Base-by-base conservation (phyloP, 1,140 invertebrate genomes). In the Pogonus chalceus region DNA sequence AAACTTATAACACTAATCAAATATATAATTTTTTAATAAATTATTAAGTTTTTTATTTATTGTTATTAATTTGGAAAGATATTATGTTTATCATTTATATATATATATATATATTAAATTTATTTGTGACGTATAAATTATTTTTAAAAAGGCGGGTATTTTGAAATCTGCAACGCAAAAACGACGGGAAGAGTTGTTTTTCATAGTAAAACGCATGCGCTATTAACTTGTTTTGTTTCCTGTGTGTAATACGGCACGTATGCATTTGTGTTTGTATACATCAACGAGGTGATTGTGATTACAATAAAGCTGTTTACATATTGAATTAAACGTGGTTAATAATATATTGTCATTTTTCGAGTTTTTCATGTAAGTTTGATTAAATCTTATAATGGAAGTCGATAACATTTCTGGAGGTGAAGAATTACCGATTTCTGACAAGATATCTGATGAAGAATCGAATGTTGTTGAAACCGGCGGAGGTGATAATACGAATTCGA, bases 251-350 rank as follows among this genome's bases (percentile, higher is more conserved):
- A 43, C 18, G 37, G 37, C 37, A 43, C 37, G 37, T 43, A 43
- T 16, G 37, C 37, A 43, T 43, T 43, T 43, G 3, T 43, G 37
- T 43, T 43, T 43, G 37, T 43, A 43, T 43, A 43, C 37, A 43
- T 9, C 37, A 43, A 16, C 37, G 18, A 43, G 37, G 37, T 43
- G 37, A 43, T 43, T 43, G 18, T 43, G 18, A 43, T 43, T 10
- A 43, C 18, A 43, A 43, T 16, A 43, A 43, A 12, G 4, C 37
- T 18, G 37, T 43, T 18, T 43, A 12, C 37, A 43, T 43, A 43
- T 43, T 43, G 9, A 9, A 12, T 12, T 4, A 43, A 43, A 3
- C 18, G 18, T 43, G 37, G 18, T 43, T 12, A 16, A 12, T 18
- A 12, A 43, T 18, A 10, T 9, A 43, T 10, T 16, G 9, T 43